These are phyloP conservation scores for Anguilla rostrata DNA, from an alignment of 2,113 vertebrate genomes.

Conservation along the genomic window DNA sequence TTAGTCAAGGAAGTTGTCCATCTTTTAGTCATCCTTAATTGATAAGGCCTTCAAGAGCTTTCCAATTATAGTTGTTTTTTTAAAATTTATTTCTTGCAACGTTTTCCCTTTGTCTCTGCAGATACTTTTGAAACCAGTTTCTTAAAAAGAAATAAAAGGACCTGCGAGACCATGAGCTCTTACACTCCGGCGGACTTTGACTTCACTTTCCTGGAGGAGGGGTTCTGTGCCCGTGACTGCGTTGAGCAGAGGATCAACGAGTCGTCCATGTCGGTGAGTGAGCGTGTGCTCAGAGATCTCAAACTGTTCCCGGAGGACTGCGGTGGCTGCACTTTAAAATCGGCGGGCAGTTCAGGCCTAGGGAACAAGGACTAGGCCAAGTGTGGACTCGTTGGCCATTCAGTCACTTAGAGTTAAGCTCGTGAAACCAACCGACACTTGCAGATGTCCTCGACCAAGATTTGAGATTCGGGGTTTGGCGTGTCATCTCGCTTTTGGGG, in stretches of 20 bases:
- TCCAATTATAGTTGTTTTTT: not conserved
- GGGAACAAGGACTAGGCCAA: too few species aligned
- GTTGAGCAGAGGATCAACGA: constrained; percentile 96
- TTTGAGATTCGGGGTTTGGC: too few species aligned
- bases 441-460: too few species aligned
- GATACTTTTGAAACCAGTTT: constrained; percentile 57
- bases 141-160: constrained; percentile 29
- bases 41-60: not conserved
- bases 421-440: too few species aligned
- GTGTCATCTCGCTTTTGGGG: too few species aligned
- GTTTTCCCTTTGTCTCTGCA: constrained; percentile 32
- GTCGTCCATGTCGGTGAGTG: constrained; percentile 85
- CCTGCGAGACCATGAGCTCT: constrained; percentile 71
- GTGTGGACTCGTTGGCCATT: too few species aligned
- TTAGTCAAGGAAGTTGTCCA: too few species aligned
- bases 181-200: constrained; percentile 75
- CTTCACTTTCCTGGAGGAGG: constrained; percentile 89
- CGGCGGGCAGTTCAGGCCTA: too few species aligned
- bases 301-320: not conserved
- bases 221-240: constrained; percentile 89
- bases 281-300: constrained; percentile 43
- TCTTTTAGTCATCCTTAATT: not conserved
- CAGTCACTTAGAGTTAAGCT: too few species aligned
- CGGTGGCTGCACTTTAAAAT: too few species aligned
- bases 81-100: too few species aligned